A percentile compares a stretch with the other conserved stretches of the same genome.
Conservation (phyloP, 2,113 vertebrate species). For the Percina caprodes region DNA sequence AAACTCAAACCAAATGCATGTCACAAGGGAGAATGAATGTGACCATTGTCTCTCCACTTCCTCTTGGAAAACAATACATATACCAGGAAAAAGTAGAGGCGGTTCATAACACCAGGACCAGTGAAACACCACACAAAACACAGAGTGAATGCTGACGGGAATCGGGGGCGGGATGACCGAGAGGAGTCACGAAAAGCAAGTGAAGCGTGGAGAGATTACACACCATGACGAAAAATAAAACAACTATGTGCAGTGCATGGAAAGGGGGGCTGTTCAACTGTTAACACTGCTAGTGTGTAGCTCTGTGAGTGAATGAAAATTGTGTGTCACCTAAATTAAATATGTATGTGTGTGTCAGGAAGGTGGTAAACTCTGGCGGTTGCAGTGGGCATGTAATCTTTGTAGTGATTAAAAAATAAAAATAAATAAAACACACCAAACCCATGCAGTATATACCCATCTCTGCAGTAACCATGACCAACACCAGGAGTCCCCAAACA, state of each 20-base stretch:
- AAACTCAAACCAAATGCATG: slow-evolving; percentile 70
- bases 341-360: slow-evolving; percentile 38
- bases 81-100: slow-evolving; percentile 47
- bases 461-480: slow-evolving; percentile 85
- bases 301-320: slow-evolving; percentile 35
- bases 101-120: slow-evolving; percentile 52
- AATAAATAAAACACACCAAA: slow-evolving; percentile 75
- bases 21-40: slow-evolving; percentile 50
- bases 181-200: slow-evolving; percentile 69
- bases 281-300: slow-evolving; percentile 14
- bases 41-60: slow-evolving; percentile 40
- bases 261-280: slow-evolving; percentile 21
- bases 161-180: slow-evolving; percentile 20
- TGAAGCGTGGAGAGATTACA: slow-evolving; percentile 75
- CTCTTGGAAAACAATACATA: slow-evolving; percentile 37
- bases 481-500: slow-evolving; percentile 85
- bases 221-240: slow-evolving; percentile 47
- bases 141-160: slow-evolving; percentile 54
- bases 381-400: slow-evolving; percentile 64
- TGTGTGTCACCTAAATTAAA: slow-evolving; percentile 27
- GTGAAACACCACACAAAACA: slow-evolving; percentile 67
- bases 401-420: slow-evolving; percentile 57
- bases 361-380: slow-evolving; percentile 53
- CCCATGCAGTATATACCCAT: slow-evolving; percentile 89
- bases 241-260: slow-evolving; percentile 72